Evolutionary conservation across 2,888 invertebrate genomes (phyloP).

Genomic region (Oithona nana): DNA sequence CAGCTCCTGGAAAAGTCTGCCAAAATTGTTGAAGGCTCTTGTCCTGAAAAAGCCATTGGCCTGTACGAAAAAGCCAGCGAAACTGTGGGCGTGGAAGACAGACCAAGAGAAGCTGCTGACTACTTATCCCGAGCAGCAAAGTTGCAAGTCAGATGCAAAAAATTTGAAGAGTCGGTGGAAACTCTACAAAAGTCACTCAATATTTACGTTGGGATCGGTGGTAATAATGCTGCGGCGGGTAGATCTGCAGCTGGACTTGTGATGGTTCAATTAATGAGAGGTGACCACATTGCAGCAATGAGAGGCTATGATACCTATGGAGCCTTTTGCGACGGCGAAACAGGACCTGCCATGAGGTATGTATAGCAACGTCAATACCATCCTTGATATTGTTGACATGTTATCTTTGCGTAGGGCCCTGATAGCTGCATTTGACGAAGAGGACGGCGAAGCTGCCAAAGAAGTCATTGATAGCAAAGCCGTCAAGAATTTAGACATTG

Average conservation of each 20-base stretch:
- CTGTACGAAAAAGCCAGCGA: conserved; percentile 13
- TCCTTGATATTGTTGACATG: too few relatives aligned
- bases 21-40: neutral
- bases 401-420: too few relatives aligned
- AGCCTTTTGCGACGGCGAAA: conserved; percentile 3
- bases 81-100: conserved; percentile 5
- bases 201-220: neutral
- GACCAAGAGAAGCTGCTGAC: conserved; percentile 11
- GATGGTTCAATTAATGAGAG: conserved; percentile 1
- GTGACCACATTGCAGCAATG: conserved; percentile 6
- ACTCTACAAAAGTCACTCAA: neutral
- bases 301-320: neutral
- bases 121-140: neutral
- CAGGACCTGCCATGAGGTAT: neutral
- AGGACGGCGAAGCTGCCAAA: conserved; percentile 9
- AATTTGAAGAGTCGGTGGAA: neutral
- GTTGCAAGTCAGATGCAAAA: neutral
- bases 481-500: conserved; percentile 7
- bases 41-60: neutral
- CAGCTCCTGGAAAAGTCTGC: conserved; percentile 12
- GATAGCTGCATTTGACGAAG: conserved; percentile 2
- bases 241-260: neutral
- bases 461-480: neutral
- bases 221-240: conserved; percentile 1
- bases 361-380: too few relatives aligned